Evolutionary conservation across 2,797 vertebrate genomes (phyloP), one percentile per base, ranked within the genome.

Genomic region (Notolepis coatsorum): DNA sequence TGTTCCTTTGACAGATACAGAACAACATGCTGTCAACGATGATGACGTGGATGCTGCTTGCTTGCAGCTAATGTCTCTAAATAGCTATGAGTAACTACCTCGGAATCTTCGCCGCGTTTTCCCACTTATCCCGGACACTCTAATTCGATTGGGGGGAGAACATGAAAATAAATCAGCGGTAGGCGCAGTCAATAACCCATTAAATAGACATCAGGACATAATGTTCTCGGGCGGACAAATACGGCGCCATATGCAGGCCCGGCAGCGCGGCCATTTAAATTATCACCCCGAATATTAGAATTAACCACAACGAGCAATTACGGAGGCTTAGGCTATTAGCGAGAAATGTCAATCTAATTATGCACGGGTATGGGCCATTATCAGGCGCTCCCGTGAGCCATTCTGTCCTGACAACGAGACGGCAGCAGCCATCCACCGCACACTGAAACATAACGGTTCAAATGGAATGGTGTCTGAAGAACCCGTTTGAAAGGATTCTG

Each of bases 301-400:
- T 77, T 81, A 67, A 79, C 56, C 55, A 79, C 71, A 82, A 76
- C 78, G 66, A 66, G 70, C 84, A 79, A 71, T 83, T 85, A 79
- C 45, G 52, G 59, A 65, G 75, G 69, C 75, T 73, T 60, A 65
- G 56, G 67, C 76, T 75, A 77, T 89, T 81, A 80, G 75, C 71
- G 59, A 43, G 30, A 90, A 90, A 88, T 89, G 84, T 80, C 85
- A 89, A 68, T 86, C 72, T 86, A 89, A 92, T 91, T 89, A 90
- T 55, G 31, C 48, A 28, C 10, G 46, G 60, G 65, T 57, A 67
- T 49, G 59, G 75, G 50, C 51, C 75, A 86, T 87, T 86, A 84
- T 49, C 58, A 76, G 77, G 74, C 82, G 67, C 72, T 74, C 69
- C n/a, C 70, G 58, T 56, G 66, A 77, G 76, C 20, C 24, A 65